Evolutionary conservation across 2,888 invertebrate species (phyloP), one percentile per base, ranked within the genome.

Genomic region (Melolontha melolontha): DNA sequence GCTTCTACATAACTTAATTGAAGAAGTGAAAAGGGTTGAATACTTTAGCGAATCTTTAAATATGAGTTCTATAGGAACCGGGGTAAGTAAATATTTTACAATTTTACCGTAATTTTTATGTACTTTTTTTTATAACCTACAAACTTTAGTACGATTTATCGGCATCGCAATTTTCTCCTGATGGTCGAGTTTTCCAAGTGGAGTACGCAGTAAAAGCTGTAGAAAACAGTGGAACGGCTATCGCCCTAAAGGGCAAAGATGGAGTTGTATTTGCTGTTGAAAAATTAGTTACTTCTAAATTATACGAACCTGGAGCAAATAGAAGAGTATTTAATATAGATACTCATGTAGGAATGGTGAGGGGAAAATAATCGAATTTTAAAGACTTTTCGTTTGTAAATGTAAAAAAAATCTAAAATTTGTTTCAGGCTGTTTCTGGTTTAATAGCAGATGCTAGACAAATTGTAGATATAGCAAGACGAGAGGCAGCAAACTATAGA

Each of bases 151-250:
- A 99, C 83, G 99, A 99, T 89, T 88, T 99, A 78, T 98, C 98
- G 69, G 99, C 99, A n/a, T 97, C 99, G 47, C 99, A 99, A 87
- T 99, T 99, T 85, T 99, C 98, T 1, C 99, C 99, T 1, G 99
- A 99, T 83, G 99, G 99, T 8, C 88, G 98, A 76, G 98, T 99
- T 40, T 99, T 99, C 84, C 99, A 99, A 90, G 97, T 99, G 1
- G 99, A 99, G 87, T 99, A 99, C 86, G 99, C 99, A 2, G 94
- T 94, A 65, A 99, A 99, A 85, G 99, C 99, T 4, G 98, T 99
- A 1, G 99, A 99, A 85, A 83, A 83, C 66, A 83, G 83, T 69
- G 97, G 98, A 8, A 98, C 98, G 69, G 96, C 97, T 11, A 92
- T 99, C 73, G 98, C 94, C 0, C 87, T 99, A 5, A 86, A 95